Base-by-base conservation (phyloP, 1,140 invertebrate species). In the Trypoxylus dichotomus region DNA sequence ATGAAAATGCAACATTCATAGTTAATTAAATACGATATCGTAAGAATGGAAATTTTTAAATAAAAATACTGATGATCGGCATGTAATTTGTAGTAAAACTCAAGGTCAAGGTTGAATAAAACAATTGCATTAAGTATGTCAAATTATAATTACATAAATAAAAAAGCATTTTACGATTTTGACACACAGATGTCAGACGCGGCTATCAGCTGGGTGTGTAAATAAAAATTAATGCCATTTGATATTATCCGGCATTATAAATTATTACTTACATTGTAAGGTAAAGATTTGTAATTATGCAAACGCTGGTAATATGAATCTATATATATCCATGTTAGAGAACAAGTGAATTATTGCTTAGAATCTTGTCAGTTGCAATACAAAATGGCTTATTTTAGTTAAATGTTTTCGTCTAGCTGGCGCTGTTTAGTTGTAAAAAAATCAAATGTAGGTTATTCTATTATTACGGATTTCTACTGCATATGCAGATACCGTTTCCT, bases 1-100 rank as follows among this genome's bases (percentile, higher is more conserved):
- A 87, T 77, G 27, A 76, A 79, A 76, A 37, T 43, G 24, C 3
- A 13, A 21, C 1, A 68, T 68, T 24, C 60, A 68, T 68, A 27
- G 2, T 13, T 73, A 37, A n/a, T 72, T 42, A 76, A 32, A 54
- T 32, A 19, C 63, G 54, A 15, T 58, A 75, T 54, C 10, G 47
- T 5, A 5, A 8, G 19, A 68, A 24, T 24, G 11, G 5, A 24
- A 24, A 68, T 13, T 25, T 24, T 68, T 24, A 27, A 68, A 68
- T 15, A 25, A 68, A 15, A 68, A 68, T 68, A 27, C 3, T 27
- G 7, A 29, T 29, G 60, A 68, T 68, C 8, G 24, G 10, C 15
- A 24, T 24, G 60, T 63, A 63, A 63, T 47, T 47, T 13, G n/a
- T 54, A 54, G 2, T 54, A 54, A 25, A 13, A 29, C 7, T 21